Base-by-base conservation (phyloP, 1,140 invertebrate species). In the Polypedilum vanderplanki region DNA sequence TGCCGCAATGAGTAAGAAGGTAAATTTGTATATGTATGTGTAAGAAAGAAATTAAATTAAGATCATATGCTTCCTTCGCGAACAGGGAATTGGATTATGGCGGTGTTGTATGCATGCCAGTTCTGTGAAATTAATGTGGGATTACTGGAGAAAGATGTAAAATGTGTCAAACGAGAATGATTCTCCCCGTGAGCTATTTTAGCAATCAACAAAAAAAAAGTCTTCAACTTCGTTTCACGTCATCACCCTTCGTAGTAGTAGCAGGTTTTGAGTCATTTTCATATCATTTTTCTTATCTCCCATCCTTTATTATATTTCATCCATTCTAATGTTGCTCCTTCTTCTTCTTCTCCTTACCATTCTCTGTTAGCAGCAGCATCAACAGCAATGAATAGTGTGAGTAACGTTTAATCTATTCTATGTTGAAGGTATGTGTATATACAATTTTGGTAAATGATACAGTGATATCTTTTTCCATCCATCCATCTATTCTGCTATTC, bases 231-330 rank as follows among this genome's bases (percentile, higher is more conserved):
- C 24, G 24, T 5, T 33, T 33, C 24, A 33, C 5, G 24, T 33
- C 24, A 33, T 33, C 24, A 33, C 24, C 24, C 24, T 33, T 33
- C 24, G 24, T 33, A 33, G 24, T 3, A 33, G 24, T 3, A 5
- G 24, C 24, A 33, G 5, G 24, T 33, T n/a, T 18, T 70, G 65
- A 70, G 18, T 70, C 65, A 70, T 70, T 70, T 70, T 18, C 65
- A 22, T 70, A 70, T n/a, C 17, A 70, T 20, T 20, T 70, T 22
- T 22, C 17, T 70, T 70, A 70, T 70, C 65, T 70, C 65, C 1
- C 65, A 70, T 70, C 65, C 65, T 70, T 70, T 70, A 70, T 70
- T 70, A 22, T 22, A 15, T 57, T 33, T 57, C 12, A 12, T 57
- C 46, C 46, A 18, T 70, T 1, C 65, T 70, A 70, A 70, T 70